Base-by-base conservation (phyloP, 2,888 invertebrate species). In the Eupithecia dodoneata region DNA sequence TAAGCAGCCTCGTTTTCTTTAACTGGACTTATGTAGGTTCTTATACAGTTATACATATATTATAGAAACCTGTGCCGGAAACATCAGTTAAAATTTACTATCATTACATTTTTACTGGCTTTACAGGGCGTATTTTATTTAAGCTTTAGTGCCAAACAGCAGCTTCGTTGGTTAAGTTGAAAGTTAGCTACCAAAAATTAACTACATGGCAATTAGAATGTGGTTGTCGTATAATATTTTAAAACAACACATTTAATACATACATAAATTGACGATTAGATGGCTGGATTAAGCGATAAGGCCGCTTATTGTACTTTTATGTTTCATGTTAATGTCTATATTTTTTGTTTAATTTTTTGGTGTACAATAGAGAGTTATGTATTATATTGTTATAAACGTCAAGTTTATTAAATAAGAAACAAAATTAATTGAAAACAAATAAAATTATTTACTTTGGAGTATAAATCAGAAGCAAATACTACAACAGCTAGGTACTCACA, bases 401-500 rank as follows among this genome's bases (percentile, higher is more conserved):
- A 30, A 30, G 30, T 30, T 30, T 30, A 18, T 59, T 52, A 15
- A 52, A 59, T 59, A 2, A 15, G 13, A 18, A 3, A 47, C 10
- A 59, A 59, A 18, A 59, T 10, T 12, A 12, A 30, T 30, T 59
- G 4, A 12, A 30, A 30, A 63, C 10, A 63, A 63, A 63, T n/a
- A 63, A 12, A 30, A 63, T 7, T 59, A 18, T n/a, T 55, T 18
- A 4, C 18, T 18, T 18, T 18, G 4, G 18, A 18, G 4, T 59
- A 4, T 10, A 30, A 30, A 30, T 41, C 9, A 41, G 45, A 6
- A 55, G 18, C 15, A 66, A 73, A 44, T 73, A 65, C 12, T 6
- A 41, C 0, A 73, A 74, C 73, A 72, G 72, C 30, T 30, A 71
- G 41, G 55, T 74, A 86, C 88, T 87, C 79, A 88, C 88, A 83